Percentiles rank a stretch among this genome's conserved stretches.
Conservation (phyloP, 2,113 vertebrate species). For the Haliaeetus leucogaster region DNA sequence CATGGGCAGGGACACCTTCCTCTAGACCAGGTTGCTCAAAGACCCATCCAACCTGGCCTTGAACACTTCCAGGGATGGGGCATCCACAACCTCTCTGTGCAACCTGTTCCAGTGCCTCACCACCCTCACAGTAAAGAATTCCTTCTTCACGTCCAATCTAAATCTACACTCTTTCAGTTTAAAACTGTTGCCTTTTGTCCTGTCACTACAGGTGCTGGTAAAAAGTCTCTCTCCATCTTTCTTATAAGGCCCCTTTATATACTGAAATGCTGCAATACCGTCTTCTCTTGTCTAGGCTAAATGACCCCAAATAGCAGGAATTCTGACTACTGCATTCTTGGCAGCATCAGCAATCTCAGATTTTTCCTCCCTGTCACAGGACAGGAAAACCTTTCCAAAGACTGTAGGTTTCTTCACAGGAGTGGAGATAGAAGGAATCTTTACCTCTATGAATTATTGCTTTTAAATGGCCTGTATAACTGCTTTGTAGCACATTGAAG, state of each 20-base stretch:
- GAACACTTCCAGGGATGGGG: not conserved
- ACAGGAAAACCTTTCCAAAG: not conserved
- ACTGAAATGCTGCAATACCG: not conserved
- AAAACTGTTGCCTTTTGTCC: not conserved
- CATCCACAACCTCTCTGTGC: not conserved
- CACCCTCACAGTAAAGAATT: not conserved
- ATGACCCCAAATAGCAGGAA: not conserved
- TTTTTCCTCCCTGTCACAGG: not conserved
- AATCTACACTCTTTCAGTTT: not conserved
- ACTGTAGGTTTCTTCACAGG: not conserved
- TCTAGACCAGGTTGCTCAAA: not conserved
- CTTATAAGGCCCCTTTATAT: accelerated
- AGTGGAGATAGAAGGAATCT: not conserved
- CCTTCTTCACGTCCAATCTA: not conserved
- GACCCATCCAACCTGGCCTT: not conserved
- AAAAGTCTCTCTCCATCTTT: not conserved
- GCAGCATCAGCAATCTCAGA: not conserved
- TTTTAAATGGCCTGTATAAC: not conserved
- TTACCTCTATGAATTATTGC: not conserved
- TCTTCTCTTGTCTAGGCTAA: not conserved
- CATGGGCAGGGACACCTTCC: not conserved
- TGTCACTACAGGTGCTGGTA: not conserved
- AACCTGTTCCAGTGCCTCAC: not conserved
- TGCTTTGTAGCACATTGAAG: not conserved
- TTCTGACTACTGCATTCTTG: not conserved